phyloP scores from a whole-genome alignment of 2,888 invertebrate genomes.

The Meliscaeva auricollis region DNA sequence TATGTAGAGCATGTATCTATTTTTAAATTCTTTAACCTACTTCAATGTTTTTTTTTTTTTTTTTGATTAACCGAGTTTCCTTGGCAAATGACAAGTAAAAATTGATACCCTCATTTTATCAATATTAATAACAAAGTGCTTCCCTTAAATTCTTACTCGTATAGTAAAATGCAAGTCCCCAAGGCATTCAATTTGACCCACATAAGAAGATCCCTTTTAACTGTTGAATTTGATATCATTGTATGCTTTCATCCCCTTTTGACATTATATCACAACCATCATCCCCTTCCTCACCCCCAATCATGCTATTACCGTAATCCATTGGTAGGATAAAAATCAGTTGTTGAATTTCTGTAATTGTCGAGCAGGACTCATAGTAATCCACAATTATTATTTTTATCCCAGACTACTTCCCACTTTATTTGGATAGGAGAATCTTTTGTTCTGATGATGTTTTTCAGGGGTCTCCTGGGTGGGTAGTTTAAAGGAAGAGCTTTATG shows the following conservation, averaged over 20 bases:
- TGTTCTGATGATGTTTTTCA: neutral
- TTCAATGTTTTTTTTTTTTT: neutral
- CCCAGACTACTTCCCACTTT: constrained; percentile 46
- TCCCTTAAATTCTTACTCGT: constrained; percentile 22
- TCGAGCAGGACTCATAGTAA: constrained; percentile 65
- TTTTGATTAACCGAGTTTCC: too few relatives aligned
- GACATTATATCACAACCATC: neutral
- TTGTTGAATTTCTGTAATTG: constrained; percentile 72
- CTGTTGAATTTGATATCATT: constrained; percentile 61
- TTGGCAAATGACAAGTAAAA: neutral
- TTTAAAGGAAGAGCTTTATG: neutral
- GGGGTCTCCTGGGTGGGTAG: neutral
- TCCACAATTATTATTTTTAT: constrained; percentile 61
- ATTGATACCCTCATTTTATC: neutral
- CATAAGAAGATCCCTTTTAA: constrained; percentile 50
- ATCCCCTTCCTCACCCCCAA: neutral
- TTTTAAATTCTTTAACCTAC: too few relatives aligned
- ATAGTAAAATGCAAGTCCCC: constrained; percentile 14
- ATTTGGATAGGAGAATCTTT: constrained; percentile 5
- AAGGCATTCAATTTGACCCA: constrained; percentile 43
- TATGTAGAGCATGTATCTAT: too few relatives aligned
- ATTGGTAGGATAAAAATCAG: constrained; percentile 72
- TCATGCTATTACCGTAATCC: constrained; percentile 67
- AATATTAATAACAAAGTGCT: constrained; percentile 11
- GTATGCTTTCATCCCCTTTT: constrained; percentile 1